Evolutionary conservation across 2,888 invertebrate genomes (phyloP).

Genomic region (Plagiodera versicolora): DNA sequence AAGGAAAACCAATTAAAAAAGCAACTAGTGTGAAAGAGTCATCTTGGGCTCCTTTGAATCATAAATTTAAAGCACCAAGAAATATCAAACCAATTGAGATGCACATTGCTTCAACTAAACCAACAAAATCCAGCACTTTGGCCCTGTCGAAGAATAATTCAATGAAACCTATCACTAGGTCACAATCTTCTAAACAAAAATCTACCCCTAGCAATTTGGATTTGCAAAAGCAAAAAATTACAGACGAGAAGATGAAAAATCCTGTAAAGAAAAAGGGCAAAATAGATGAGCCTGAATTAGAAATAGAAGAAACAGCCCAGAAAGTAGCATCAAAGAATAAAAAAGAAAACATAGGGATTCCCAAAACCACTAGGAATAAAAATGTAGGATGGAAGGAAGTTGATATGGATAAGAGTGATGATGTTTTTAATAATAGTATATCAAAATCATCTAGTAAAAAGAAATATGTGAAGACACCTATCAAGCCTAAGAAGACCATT

Average conservation of each 20-base stretch:
- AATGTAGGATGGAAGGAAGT: not conserved
- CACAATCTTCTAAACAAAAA: too few relatives aligned
- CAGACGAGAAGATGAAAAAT: not conserved
- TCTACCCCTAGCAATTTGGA: not conserved
- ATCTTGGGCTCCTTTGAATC: not conserved
- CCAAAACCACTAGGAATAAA: not conserved
- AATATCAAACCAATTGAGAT: not conserved
- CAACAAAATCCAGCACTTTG: not conserved
- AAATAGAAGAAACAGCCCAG: not conserved
- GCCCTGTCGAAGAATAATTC: not conserved
- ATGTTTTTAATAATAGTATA: not conserved
- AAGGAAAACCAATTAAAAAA: slow-evolving; percentile 37
- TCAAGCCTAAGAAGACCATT: not conserved
- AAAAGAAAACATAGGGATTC: not conserved
- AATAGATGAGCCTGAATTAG: not conserved
- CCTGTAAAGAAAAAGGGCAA: not conserved
- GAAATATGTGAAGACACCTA: not conserved
- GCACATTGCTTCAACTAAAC: not conserved
- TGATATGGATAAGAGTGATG: not conserved
- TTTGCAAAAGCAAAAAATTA: not conserved
- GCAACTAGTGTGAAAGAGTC: too few relatives aligned
- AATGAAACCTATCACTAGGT: too few relatives aligned
- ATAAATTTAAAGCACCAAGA: not conserved
- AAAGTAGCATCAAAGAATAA: not conserved
- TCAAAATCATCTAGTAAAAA: not conserved